phyloP scores from a whole-genome alignment of 1,140 invertebrate species.

The Maconellicoccus hirsutus region DNA sequence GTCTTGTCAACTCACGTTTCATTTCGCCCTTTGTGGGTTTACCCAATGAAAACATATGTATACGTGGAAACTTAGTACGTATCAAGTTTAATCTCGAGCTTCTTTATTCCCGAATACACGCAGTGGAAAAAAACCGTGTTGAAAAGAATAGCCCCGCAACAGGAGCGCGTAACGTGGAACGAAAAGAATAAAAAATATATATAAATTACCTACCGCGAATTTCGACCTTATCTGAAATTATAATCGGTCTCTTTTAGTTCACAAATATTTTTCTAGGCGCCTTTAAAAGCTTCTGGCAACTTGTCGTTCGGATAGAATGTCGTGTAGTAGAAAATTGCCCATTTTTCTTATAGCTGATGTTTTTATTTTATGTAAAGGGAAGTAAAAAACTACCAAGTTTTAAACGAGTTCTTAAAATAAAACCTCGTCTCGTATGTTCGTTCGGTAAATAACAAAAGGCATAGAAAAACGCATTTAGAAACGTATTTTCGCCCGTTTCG shows the following conservation, averaged over 20 bases:
- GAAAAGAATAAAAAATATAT: background rate
- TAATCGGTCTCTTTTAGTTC: conserved; percentile 8
- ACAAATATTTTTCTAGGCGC: conserved; percentile 4
- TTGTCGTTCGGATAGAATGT: background rate
- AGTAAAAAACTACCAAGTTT: background rate
- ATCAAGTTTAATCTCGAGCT: background rate
- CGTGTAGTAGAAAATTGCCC: background rate
- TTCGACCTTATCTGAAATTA: conserved; percentile 9
- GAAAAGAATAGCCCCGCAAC: background rate
- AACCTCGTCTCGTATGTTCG: background rate
- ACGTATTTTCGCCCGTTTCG: background rate
- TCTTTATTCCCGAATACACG: background rate
- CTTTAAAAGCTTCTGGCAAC: conserved; percentile 7
- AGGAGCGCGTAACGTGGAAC: background rate
- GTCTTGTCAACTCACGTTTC: conserved; percentile 7
- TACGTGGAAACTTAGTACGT: background rate
- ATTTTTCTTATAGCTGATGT: background rate
- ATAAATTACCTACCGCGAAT: conserved; percentile 3
- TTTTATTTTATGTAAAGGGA: conserved; percentile 1
- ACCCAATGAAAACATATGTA: background rate
- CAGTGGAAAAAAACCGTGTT: background rate
- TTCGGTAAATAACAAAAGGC: background rate
- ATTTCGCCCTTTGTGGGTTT: background rate
- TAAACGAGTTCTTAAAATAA: background rate
- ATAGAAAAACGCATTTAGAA: background rate